Evolutionary conservation across 2,113 vertebrate species (phyloP).

Genomic region (Myiopsitta monachus): DNA sequence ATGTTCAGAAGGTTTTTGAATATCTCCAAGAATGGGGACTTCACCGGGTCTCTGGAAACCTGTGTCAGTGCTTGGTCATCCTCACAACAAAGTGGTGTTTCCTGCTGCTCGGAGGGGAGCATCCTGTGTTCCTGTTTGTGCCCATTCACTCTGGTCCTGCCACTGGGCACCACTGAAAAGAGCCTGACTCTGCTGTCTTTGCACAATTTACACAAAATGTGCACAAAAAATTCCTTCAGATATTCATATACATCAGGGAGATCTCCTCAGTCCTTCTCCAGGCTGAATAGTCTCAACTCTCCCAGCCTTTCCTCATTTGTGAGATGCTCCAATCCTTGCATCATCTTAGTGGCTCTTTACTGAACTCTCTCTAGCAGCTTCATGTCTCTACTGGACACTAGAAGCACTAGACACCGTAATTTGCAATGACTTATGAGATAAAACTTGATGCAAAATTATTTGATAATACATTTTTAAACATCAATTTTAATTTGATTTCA

Average conservation of each 20-base stretch:
- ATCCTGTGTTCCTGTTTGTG: background rate
- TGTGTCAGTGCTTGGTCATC: background rate
- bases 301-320: fast-evolving
- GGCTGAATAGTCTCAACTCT: background rate
- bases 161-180: background rate
- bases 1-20: background rate
- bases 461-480: background rate
- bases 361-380: background rate
- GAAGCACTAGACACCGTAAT: background rate
- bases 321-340: background rate
- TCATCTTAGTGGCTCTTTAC: background rate
- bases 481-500: background rate
- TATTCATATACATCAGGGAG: background rate
- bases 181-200: background rate
- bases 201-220: background rate
- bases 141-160: background rate
- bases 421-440: background rate
- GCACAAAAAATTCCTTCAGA: background rate
- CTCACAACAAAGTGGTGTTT: background rate
- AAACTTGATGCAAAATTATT: background rate
- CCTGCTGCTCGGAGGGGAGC: background rate
- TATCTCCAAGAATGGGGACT: background rate
- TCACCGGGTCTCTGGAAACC: background rate
- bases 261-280: background rate
- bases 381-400: background rate